phyloP scores from a whole-genome alignment of 2,888 invertebrate species.

The Deladenus siricidicola region DNA sequence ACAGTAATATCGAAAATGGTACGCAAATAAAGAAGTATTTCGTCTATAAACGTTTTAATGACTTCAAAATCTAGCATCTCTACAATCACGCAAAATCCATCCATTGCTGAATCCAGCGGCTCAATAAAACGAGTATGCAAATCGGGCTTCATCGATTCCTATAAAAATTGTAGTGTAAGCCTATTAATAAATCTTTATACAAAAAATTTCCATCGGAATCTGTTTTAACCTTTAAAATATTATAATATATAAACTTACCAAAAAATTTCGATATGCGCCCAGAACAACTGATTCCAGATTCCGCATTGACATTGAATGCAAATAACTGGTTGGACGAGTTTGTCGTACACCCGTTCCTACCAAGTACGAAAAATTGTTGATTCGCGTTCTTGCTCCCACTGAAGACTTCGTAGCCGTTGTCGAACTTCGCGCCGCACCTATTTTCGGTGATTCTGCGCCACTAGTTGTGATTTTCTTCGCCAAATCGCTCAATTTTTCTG shows the following conservation, averaged over 20 bases:
- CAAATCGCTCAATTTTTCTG: not conserved
- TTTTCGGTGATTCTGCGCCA: not conserved
- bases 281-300: slow-evolving; percentile 23
- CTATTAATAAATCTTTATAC: no score
- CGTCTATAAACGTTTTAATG: slow-evolving; percentile 29
- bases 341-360: slow-evolving; percentile 33
- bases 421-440: not conserved
- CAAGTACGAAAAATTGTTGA: slow-evolving; percentile 26
- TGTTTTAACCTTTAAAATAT: no score
- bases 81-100: slow-evolving; percentile 18
- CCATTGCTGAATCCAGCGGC: slow-evolving; percentile 21
- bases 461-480: not conserved
- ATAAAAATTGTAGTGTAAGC: slow-evolving; percentile 1
- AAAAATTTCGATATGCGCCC: slow-evolving; percentile 29
- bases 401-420: not conserved
- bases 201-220: no score
- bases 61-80: slow-evolving; percentile 21
- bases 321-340: slow-evolving; percentile 24
- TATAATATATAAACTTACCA: slow-evolving; percentile 18
- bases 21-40: slow-evolving; percentile 26
- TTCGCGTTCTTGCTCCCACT: not conserved
- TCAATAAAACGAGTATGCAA: slow-evolving; percentile 20
- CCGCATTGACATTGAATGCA: slow-evolving; percentile 19
- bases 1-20: slow-evolving; percentile 21
- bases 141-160: slow-evolving; percentile 25